These are phyloP conservation scores for Drosophila neutralis DNA, from an alignment of 2,888 invertebrate species.

Conservation along the genomic window DNA sequence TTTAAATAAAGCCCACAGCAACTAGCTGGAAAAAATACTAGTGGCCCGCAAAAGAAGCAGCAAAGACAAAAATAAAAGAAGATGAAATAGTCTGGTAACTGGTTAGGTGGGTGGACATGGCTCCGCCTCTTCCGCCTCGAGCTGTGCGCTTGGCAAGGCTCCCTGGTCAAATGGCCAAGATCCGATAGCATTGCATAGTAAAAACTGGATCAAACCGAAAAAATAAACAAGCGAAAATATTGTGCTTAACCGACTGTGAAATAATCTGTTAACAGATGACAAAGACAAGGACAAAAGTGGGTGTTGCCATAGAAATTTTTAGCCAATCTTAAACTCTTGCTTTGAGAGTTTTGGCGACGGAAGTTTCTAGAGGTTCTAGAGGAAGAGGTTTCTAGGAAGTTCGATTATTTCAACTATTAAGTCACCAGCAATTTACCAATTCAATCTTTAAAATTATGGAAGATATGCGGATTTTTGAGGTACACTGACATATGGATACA, in stretches of 20 bases:
- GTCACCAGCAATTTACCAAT: background rate
- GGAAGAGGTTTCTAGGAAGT: background rate
- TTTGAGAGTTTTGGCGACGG: background rate
- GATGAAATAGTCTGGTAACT: conserved; percentile 45
- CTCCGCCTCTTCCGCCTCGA: conserved; percentile 25
- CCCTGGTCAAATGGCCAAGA: conserved; percentile 46
- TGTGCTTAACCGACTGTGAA: background rate
- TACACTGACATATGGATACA: background rate
- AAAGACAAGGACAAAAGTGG: too few species aligned
- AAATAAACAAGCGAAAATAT: background rate
- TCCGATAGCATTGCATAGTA: conserved; percentile 9
- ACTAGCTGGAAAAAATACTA: conserved; percentile 45
- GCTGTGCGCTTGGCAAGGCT: conserved; percentile 18
- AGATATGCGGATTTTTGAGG: background rate
- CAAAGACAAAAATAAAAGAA: background rate
- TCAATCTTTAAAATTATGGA: background rate
- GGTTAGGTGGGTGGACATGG: conserved; percentile 56
- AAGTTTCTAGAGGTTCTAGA: too few species aligned
- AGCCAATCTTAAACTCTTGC: background rate
- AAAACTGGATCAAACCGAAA: conserved; percentile 36
- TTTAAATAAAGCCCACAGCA: conserved; percentile 67
- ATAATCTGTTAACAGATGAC: background rate
- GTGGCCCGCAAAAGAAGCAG: conserved; percentile 30
- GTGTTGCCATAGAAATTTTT: background rate
- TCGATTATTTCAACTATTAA: background rate